Evolutionary conservation across 2,797 vertebrate genomes (phyloP).

Genomic region (Rhinella marina): DNA sequence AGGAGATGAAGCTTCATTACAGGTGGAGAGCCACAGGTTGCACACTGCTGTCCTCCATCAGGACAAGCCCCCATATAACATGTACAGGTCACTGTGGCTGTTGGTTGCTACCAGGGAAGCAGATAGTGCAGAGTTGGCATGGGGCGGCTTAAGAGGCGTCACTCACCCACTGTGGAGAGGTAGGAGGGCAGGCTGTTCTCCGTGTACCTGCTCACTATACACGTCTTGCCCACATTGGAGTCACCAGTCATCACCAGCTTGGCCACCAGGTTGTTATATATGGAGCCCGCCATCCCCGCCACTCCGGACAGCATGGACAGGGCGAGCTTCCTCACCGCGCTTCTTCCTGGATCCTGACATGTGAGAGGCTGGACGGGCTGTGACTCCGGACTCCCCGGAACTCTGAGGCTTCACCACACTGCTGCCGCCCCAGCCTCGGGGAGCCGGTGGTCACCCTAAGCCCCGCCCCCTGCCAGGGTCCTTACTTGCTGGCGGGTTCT

Average conservation of each 20-base stretch:
- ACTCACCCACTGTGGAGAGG: conserved; percentile 73
- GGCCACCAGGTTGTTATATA: conserved; percentile 49
- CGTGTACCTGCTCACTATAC: conserved; percentile 70
- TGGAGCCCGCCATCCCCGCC: not conserved
- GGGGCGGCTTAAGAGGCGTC: not conserved
- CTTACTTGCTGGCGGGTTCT: not conserved
- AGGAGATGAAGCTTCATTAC: too few species aligned
- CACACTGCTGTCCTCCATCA: too few species aligned
- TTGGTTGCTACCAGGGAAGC: not conserved
- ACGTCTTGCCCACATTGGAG: conserved; percentile 72
- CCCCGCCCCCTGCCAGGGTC: not conserved
- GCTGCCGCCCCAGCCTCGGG: too few species aligned
- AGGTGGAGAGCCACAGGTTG: too few species aligned
- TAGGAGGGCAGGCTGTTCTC: conserved; percentile 65
- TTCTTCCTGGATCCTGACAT: not conserved
- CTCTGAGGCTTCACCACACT: too few species aligned
- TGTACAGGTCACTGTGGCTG: not conserved
- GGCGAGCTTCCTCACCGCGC: conserved; percentile 1
- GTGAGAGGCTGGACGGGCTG: not conserved
- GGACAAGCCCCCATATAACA: too few species aligned
- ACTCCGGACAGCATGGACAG: not conserved
- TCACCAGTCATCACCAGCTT: conserved; percentile 75
- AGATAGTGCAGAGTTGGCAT: not conserved
- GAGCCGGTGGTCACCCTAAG: not conserved
- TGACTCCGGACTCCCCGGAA: too few species aligned